A percentile compares a stretch with the other conserved stretches of the same genome.
These are phyloP conservation scores for Halcyon smyrnensis DNA, from an alignment of 2,797 vertebrate genomes.

Conservation along the genomic window DNA sequence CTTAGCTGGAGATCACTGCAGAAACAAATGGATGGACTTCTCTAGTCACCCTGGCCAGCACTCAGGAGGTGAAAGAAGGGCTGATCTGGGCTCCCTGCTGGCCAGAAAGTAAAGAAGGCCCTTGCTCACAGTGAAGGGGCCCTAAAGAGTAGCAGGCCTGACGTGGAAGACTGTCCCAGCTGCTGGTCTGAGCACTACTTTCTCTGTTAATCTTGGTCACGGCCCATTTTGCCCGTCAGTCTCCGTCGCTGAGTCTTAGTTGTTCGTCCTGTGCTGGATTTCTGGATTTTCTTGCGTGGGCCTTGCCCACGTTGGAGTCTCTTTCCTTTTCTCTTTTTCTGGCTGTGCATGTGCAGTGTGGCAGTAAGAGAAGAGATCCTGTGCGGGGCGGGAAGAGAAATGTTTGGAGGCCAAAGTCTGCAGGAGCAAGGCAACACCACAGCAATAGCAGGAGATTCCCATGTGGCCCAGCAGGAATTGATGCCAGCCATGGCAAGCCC, in stretches of 20 bases:
- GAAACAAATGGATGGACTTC: background rate
- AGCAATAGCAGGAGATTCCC: background rate
- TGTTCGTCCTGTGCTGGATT: constrained; percentile 75
- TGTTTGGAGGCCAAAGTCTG: background rate
- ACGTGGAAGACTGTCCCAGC: background rate
- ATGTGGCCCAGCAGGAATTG: background rate
- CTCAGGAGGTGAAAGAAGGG: background rate
- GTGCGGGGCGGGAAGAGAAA: background rate
- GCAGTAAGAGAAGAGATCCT: constrained; percentile 83
- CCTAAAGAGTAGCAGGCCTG: background rate
- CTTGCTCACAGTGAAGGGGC: background rate
- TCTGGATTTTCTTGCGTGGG: constrained; percentile 75
- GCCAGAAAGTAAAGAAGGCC: background rate
- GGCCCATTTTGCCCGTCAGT: constrained; percentile 77
- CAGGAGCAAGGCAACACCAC: background rate
- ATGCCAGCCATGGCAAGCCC: accelerated
- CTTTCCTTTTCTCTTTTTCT: constrained; percentile 78
- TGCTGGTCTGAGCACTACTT: background rate
- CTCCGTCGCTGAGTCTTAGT: constrained; percentile 87
- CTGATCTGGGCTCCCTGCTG: background rate
- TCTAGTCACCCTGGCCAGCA: background rate
- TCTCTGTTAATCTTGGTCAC: constrained; percentile 74
- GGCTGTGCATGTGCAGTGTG: constrained; percentile 83
- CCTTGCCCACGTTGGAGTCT: constrained; percentile 62
- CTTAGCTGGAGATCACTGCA: background rate